phyloP scores from a whole-genome alignment of 2,113 vertebrate species.

The Cyprinodon variegatus region DNA sequence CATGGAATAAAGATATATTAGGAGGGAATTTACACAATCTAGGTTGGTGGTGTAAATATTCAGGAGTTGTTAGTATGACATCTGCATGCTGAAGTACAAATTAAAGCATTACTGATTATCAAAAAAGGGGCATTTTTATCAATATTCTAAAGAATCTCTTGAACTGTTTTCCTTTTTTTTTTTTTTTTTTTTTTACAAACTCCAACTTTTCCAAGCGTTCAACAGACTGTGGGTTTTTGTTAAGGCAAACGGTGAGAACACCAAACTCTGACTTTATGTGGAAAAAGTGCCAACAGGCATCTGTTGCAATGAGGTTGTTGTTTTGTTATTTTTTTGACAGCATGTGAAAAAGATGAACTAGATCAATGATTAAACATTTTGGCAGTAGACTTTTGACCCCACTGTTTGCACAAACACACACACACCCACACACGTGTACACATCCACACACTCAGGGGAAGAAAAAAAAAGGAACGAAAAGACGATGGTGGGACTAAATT shows the following conservation, averaged over 20 bases:
- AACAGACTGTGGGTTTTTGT: constrained; percentile 58
- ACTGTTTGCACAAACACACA: constrained; percentile 51
- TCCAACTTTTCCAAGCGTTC: constrained; percentile 27
- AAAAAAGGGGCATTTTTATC: constrained; percentile 1
- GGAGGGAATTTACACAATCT: background rate
- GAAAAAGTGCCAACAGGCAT: constrained; percentile 22
- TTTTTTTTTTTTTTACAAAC: background rate
- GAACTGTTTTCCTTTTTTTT: constrained; percentile 4
- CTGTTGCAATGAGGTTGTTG: constrained; percentile 9
- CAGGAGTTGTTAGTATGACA: background rate
- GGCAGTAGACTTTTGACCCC: constrained; percentile 70
- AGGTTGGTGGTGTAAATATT: background rate
- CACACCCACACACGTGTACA: constrained; percentile 15
- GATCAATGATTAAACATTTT: constrained; percentile 64
- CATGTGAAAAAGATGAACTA: constrained; percentile 17
- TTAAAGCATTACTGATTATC: background rate
- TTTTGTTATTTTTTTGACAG: background rate
- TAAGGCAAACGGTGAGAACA: constrained; percentile 74
- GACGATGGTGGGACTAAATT: constrained; percentile 25
- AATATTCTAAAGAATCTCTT: constrained; percentile 6
- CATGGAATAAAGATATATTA: too few relatives aligned
- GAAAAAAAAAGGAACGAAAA: constrained; percentile 8
- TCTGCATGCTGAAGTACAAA: background rate
- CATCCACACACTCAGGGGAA: background rate
- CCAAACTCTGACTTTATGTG: constrained; percentile 39